Conservation (phyloP, 92 coral and sea anemone genomes). For the Plumapathes pennacea region DNA sequence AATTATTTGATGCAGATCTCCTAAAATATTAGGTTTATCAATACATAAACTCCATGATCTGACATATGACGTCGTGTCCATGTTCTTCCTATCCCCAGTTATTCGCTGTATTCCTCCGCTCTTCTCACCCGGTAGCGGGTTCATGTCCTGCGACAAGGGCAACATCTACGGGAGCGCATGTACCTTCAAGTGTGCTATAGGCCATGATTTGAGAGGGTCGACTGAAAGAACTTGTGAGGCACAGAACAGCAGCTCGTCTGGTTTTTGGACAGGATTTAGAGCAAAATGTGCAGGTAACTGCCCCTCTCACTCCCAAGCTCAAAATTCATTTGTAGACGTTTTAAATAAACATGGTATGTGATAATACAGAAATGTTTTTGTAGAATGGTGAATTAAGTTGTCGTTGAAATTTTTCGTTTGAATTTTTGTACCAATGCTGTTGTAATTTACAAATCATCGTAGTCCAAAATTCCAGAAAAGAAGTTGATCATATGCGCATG, state of each 20-base stretch:
- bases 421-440: not conserved
- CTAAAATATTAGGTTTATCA: too few species aligned
- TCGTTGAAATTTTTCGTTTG: not conserved
- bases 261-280: constrained; percentile 59
- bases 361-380: constrained; percentile 23
- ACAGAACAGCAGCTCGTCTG: constrained; percentile 2
- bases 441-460: too few species aligned
- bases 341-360: too few species aligned
- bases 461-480: too few species aligned
- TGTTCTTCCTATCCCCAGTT: constrained; percentile 9
- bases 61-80: too few species aligned
- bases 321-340: not conserved
- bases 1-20: too few species aligned
- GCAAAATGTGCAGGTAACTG: constrained; percentile 37
- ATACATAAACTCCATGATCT: too few species aligned
- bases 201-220: constrained; percentile 31
- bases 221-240: constrained; percentile 43
- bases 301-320: not conserved
- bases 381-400: not conserved
- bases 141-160: constrained; percentile 25
- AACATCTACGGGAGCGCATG: constrained; percentile 61
- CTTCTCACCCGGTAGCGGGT: constrained; percentile 51
- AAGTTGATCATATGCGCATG: too few species aligned
- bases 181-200: constrained; percentile 29
- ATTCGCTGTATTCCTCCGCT: constrained; percentile 48